Evolutionary conservation across 2,113 vertebrate genomes (phyloP).

Genomic region (Esox niger): DNA sequence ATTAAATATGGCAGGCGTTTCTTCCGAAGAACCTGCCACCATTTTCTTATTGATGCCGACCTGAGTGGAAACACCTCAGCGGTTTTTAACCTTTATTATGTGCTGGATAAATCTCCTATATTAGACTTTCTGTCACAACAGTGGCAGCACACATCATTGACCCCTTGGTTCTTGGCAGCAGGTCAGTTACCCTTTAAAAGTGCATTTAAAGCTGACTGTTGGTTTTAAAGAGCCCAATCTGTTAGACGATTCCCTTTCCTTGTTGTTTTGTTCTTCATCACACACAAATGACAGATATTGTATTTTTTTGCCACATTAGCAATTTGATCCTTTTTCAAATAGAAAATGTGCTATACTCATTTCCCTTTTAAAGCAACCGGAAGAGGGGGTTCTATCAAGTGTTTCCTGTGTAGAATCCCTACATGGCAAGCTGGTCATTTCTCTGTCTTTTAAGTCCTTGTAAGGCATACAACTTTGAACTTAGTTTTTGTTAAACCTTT

Average conservation of each 20-base stretch:
- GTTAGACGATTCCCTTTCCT: background rate
- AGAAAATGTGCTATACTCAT: background rate
- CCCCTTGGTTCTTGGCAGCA: slow-evolving; percentile 7
- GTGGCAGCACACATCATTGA: slow-evolving; percentile 21
- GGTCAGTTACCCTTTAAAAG: slow-evolving; percentile 45
- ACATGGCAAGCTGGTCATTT: background rate
- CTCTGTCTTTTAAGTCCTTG: background rate
- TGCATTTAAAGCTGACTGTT: slow-evolving; percentile 2
- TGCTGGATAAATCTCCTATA: background rate
- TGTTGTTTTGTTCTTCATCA: slow-evolving; percentile 5
- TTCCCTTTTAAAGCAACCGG: background rate
- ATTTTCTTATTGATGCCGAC: slow-evolving; percentile 3
- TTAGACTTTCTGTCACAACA: background rate
- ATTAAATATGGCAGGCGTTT: background rate
- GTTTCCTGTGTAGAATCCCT: background rate
- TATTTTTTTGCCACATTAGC: slow-evolving; percentile 10
- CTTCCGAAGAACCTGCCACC: background rate
- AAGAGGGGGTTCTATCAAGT: background rate
- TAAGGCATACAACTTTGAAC: background rate
- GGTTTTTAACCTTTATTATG: slow-evolving; percentile 41
- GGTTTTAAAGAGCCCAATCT: background rate
- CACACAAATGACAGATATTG: background rate
- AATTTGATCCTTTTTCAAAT: background rate
- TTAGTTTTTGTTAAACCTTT: background rate
- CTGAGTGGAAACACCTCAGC: background rate